Evolutionary conservation across 1,140 invertebrate species (phyloP).

Genomic region (Cylas formicarius): DNA sequence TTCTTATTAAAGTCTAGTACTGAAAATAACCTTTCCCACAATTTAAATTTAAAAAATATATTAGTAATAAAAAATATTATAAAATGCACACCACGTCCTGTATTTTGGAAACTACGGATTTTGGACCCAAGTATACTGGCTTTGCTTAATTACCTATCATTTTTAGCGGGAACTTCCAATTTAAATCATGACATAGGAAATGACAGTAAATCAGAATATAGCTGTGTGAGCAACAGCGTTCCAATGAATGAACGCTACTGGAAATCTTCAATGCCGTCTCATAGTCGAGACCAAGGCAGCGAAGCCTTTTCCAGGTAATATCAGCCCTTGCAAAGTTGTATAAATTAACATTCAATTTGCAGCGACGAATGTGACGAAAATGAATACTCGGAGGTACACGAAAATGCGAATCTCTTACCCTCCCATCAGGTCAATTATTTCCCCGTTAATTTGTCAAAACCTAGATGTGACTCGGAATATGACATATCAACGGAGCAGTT

Average conservation of each 20-base stretch:
- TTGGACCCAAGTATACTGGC: too few species aligned
- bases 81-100: background rate
- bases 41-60: background rate
- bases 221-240: constrained; percentile 21
- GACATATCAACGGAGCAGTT: constrained; percentile 6
- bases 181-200: constrained; percentile 37
- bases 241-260: constrained; percentile 18
- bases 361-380: constrained; percentile 36
- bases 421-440: constrained; percentile 24
- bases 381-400: constrained; percentile 34
- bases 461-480: background rate
- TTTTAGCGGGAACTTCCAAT: constrained; percentile 35
- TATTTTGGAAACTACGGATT: too few species aligned
- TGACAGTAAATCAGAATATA: constrained; percentile 33
- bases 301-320: constrained; percentile 34
- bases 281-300: constrained; percentile 17
- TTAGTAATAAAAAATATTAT: background rate
- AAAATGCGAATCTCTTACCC: constrained; percentile 18
- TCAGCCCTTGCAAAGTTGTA: background rate
- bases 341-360: constrained; percentile 15
- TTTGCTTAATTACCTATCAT: too few species aligned
- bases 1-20: too few species aligned
- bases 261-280: constrained; percentile 19
- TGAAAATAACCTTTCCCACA: too few species aligned
- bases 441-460: constrained; percentile 9